Evolutionary conservation across 2,797 vertebrate genomes (phyloP), one percentile per base, ranked within the genome.

Genomic region (Tarsius wallacei): DNA sequence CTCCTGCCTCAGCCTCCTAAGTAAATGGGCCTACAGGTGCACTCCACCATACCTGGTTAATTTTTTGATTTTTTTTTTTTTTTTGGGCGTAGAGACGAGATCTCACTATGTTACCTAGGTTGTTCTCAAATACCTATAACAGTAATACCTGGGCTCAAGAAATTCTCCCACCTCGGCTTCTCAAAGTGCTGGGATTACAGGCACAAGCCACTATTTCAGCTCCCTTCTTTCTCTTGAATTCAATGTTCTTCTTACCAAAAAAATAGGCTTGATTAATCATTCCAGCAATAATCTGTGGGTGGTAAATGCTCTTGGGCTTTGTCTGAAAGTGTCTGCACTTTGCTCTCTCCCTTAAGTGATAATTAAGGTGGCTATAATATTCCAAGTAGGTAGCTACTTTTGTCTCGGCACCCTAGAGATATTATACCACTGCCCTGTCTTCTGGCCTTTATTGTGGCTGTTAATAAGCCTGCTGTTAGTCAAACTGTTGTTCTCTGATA

Each of bases 401-500:
- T 42, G 80, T 26, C 42, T 77, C 0, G 14, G 21, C 47, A 59
- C 57, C 77, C 66, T 61, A 14, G 22, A 78, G 83, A 78, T 57
- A 63, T 22, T 17, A 12, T 14, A 73, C 33, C 59, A 73, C 49
- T 77, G 80, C 22, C 55, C 57, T 78, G 70, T 19, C 70, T 36
- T 93, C 82, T 51, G 73, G 53, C 14, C 42, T 87, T 61, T 3
- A 31, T n/a, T 42, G 66, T 42, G 49, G 70, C 70, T 68, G 24
- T 31, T 81, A 28, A 93, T 70, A 93, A 70, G 59, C 53, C 71
- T 73, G 91, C 70, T 74, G 74, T 36, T 55, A 33, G 91, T 61
- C 6, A 61, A 59, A 26, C 1, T 49, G 28, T 2, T 55, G n/a
- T 33, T 73, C 24, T 33, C 24, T 76, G 42, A 3, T n/a, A n/a